Evolutionary conservation across 2,888 invertebrate genomes (phyloP), one percentile per base, ranked within the genome.

Genomic region (Hyalella azteca): DNA sequence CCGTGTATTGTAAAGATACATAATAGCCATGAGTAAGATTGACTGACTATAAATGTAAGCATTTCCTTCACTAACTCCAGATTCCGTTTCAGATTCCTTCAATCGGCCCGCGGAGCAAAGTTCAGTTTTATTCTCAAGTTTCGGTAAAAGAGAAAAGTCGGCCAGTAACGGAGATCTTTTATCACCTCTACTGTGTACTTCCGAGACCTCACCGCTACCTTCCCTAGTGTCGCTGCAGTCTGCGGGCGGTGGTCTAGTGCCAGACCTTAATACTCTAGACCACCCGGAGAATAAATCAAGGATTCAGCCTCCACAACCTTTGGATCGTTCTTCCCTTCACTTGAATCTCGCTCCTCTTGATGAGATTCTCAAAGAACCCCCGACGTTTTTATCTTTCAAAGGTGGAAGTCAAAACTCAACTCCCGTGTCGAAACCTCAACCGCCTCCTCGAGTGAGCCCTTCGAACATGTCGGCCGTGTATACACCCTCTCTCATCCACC

Each of bases 261-360:
- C 26, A 3, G 29, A 9, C 26, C 7, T 9, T 11, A 54, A 54
- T 19, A 3, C 54, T 1, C n/a, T n/a, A n/a, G n/a, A n/a, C n/a
- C n/a, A n/a, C n/a, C n/a, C n/a, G n/a, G n/a, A n/a, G n/a, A n/a
- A n/a, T n/a, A n/a, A n/a, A n/a, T n/a, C n/a, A n/a, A n/a, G n/a
- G n/a, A 45, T 45, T 45, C 11, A 45, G 15, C 81, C 83, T 26
- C 19, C 15, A 19, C 59, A 78, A 29, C 76, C 79, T 15, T 78
- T 79, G 11, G 84, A 84, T 48, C 66, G 84, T 11, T 82, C 84
- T 29, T 81, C 81, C 39, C 82, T 84, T 9, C 80, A 81, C 40
- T 59, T 84, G 13, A 84, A 84, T 48, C 75, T 83, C 59, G 80
- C 81, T 9, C 81, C 83, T 3, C 66, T 84, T 29, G 84, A 84